Evolutionary conservation across 2,113 vertebrate species (phyloP).

Genomic region (Sarotherodon lohbergeri): DNA sequence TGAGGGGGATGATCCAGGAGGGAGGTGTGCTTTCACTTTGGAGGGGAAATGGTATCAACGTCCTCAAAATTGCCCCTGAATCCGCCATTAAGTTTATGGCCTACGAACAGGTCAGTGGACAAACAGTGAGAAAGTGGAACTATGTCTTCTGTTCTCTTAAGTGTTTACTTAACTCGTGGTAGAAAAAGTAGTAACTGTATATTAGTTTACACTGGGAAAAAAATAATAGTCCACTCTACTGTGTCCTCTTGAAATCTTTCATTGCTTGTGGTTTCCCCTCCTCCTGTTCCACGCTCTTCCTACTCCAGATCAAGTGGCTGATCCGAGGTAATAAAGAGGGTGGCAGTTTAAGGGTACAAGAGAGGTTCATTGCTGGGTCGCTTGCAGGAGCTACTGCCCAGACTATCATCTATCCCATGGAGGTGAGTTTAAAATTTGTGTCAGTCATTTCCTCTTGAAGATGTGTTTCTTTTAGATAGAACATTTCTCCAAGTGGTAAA

Average conservation of each 20-base stretch:
- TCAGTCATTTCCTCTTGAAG: neutral
- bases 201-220: neutral
- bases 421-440: slow-evolving; percentile 57
- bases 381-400: slow-evolving; percentile 90
- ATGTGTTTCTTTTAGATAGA: neutral
- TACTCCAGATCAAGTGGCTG: slow-evolving; percentile 83
- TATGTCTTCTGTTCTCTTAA: neutral
- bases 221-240: neutral
- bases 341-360: slow-evolving; percentile 78
- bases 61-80: slow-evolving; percentile 91
- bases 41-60: slow-evolving; percentile 58
- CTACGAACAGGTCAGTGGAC: slow-evolving; percentile 85
- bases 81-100: slow-evolving; percentile 94
- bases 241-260: neutral
- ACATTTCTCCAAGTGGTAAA: neutral
- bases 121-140: neutral
- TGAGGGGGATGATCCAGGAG: slow-evolving; percentile 83
- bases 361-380: slow-evolving; percentile 91
- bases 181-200: neutral
- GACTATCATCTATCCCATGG: slow-evolving; percentile 94
- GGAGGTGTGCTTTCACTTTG: slow-evolving; percentile 82
- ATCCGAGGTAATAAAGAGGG: slow-evolving; percentile 76
- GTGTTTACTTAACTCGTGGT: neutral
- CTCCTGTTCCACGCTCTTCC: neutral
- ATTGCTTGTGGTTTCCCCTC: neutral